These are phyloP conservation scores for Phallusia fumigata DNA, from an alignment of 23 tunicate genomes.

Conservation along the genomic window DNA sequence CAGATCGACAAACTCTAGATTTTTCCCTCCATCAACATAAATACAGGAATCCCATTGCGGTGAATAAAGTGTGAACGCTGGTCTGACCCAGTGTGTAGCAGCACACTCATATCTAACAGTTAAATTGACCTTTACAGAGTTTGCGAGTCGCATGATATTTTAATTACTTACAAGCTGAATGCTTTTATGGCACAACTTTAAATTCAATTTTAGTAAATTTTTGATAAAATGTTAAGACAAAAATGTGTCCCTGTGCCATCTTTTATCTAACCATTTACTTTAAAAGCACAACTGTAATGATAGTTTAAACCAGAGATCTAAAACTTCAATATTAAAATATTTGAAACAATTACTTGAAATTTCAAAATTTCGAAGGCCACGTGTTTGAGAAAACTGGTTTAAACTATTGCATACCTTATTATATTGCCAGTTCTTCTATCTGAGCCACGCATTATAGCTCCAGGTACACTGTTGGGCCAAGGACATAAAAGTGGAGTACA, in stretches of 20 bases:
- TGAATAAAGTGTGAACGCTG: conserved; percentile 26
- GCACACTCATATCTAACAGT: conserved; percentile 37
- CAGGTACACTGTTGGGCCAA: conserved; percentile 38
- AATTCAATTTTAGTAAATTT: neutral
- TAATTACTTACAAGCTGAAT: too few species aligned
- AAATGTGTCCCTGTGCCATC: too few species aligned
- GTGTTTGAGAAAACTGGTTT: too few species aligned
- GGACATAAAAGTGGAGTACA: conserved; percentile 48
- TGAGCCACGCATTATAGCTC: conserved; percentile 53
- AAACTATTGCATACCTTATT: conserved; percentile 42
- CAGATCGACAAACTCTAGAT: conserved; percentile 22
- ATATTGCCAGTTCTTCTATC: conserved; percentile 45
- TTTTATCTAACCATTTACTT: too few species aligned
- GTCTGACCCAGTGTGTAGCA: conserved; percentile 37
- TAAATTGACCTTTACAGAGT: neutral
- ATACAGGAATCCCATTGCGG: conserved; percentile 79
- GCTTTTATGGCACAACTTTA: neutral
- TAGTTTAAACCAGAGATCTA: too few species aligned
- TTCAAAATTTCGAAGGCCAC: too few species aligned
- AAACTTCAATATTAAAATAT: too few species aligned
- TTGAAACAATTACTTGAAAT: too few species aligned
- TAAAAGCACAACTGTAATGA: too few species aligned
- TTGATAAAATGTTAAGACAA: too few species aligned
- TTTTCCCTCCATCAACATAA: conserved; percentile 24
- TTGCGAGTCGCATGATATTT: too few species aligned